Conservation (phyloP, 2,797 vertebrate species). For the Mus caroli region DNA sequence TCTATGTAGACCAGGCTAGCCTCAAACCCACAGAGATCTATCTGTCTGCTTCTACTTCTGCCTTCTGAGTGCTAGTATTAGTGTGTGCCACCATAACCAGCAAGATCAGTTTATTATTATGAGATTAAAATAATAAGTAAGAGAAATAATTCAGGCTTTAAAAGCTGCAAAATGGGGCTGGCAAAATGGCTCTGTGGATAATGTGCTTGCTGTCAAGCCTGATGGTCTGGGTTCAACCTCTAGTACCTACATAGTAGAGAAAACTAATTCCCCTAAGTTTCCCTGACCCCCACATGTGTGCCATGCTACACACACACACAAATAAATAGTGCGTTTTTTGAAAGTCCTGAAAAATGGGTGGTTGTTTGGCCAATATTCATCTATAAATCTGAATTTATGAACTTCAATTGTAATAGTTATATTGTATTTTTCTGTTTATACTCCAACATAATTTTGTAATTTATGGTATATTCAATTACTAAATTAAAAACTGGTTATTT, state of each 20-base stretch:
- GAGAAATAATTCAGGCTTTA: conserved; percentile 28
- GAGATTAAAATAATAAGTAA: background rate
- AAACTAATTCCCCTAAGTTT: background rate
- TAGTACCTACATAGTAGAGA: background rate
- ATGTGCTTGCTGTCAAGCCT: background rate
- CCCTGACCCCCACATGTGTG: background rate
- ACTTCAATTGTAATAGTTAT: background rate
- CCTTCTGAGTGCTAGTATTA: background rate
- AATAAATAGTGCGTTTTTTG: background rate
- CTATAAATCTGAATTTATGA: background rate
- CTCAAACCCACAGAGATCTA: background rate
- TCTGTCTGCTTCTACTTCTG: background rate
- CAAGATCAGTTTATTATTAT: conserved; percentile 20
- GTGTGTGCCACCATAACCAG: background rate
- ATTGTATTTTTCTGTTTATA: background rate
- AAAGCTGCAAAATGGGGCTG: background rate
- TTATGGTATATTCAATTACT: background rate
- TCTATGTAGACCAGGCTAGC: background rate
- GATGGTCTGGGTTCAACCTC: background rate
- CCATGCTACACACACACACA: background rate
- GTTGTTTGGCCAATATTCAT: background rate
- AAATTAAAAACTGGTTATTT: background rate
- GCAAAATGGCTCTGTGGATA: background rate
- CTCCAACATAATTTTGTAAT: background rate
- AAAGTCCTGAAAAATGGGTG: background rate